These are phyloP conservation scores for Catamblyrhynchus diadema DNA, from an alignment of 2,797 vertebrate genomes.

Conservation along the genomic window DNA sequence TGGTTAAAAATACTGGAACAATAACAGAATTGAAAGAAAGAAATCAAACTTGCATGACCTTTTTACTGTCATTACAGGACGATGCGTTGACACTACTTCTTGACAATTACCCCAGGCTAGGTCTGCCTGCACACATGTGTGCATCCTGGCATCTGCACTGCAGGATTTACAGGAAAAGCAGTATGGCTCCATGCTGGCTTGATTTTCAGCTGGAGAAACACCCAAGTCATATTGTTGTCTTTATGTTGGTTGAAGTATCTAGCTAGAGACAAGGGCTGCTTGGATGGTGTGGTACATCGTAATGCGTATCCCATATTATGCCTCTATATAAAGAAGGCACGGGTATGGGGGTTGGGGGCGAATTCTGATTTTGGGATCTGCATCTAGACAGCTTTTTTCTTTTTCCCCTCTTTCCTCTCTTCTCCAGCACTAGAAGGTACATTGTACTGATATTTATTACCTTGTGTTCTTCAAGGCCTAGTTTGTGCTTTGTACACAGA, in stretches of 20 bases:
- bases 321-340: not conserved
- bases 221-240: not conserved
- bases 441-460: not conserved
- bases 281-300: no score
- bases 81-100: not conserved
- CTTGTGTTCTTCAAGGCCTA: not conserved
- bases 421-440: not conserved
- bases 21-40: not conserved
- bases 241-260: not conserved
- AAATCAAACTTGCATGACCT: not conserved
- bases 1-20: not conserved
- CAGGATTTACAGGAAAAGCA: not conserved
- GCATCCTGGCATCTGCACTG: not conserved
- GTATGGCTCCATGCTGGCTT: not conserved
- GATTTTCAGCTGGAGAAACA: not conserved
- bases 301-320: not conserved
- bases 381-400: not conserved
- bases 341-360: fast-evolving
- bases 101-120: not conserved
- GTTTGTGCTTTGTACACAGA: not conserved
- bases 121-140: not conserved
- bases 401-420: fast-evolving
- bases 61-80: not conserved
- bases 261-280: not conserved
- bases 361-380: not conserved